Percentiles rank a stretch among this genome's conserved stretches.
phyloP scores from a whole-genome alignment of 2,113 vertebrate species.

The Sardina pilchardus region DNA sequence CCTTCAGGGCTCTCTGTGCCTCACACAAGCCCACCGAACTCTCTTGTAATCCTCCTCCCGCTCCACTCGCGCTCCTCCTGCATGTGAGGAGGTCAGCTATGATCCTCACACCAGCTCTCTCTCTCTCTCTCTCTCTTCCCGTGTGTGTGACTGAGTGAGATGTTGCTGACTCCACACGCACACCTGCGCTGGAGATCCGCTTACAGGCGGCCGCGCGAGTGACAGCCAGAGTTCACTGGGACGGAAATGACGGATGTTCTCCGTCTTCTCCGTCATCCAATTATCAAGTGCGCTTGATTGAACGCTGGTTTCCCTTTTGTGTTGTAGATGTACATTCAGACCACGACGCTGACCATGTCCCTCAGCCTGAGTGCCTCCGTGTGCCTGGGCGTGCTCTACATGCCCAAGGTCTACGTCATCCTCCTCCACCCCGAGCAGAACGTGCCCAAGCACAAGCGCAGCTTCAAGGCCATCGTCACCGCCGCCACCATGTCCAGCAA shows the following conservation, averaged over 20 bases:
- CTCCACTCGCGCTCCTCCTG: not conserved
- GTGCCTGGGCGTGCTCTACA: constrained; percentile 96
- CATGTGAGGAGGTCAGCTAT: not conserved
- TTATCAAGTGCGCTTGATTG: not conserved
- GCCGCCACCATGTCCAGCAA: constrained; percentile 95
- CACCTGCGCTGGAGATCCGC: not conserved
- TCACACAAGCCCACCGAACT: not conserved
- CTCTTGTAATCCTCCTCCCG: not conserved
- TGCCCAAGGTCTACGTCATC: constrained; percentile 98
- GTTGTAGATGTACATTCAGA: constrained; percentile 97
- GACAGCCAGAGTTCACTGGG: not conserved
- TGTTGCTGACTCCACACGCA: not conserved
- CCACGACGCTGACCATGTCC: constrained; percentile 92
- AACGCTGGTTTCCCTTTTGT: constrained; percentile 18
- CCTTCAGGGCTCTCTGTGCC: not conserved
- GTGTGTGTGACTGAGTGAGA: not conserved
- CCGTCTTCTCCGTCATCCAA: not conserved
- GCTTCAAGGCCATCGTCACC: constrained; percentile 98
- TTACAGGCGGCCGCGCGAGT: not conserved
- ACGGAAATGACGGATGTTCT: not conserved
- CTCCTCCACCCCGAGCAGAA: constrained; percentile 97
- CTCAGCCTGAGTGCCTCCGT: constrained; percentile 98
- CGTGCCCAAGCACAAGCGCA: constrained; percentile 92
- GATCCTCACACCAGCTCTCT: not conserved
- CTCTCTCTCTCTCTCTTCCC: too few species aligned